A percentile compares a stretch with the other conserved stretches of the same genome.
Conservation (phyloP, 53 echinoderm and acorn worm genomes). For the Crossaster papposus region DNA sequence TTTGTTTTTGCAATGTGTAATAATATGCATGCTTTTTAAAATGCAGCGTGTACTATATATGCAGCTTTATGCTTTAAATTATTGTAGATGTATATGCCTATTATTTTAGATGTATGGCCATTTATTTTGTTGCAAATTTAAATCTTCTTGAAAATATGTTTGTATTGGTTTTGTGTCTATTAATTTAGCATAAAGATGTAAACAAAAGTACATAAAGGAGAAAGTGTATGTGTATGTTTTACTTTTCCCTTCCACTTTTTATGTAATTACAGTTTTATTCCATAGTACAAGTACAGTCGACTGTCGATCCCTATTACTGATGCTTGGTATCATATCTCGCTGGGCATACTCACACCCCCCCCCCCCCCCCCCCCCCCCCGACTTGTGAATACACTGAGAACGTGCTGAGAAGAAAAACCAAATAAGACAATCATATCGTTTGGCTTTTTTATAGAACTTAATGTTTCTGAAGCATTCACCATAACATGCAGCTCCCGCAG, state of each 20-base stretch:
- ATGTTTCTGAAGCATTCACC: too few species aligned
- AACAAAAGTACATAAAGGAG: background rate
- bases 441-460: too few species aligned
- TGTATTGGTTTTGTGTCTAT: background rate
- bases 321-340: too few species aligned
- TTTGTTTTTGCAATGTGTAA: background rate
- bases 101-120: background rate
- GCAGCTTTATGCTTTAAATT: background rate
- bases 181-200: slow-evolving; percentile 21
- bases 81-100: background rate
- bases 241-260: background rate
- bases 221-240: background rate
- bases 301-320: too few species aligned
- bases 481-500: too few species aligned
- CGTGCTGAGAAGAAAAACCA: too few species aligned
- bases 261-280: background rate
- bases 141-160: background rate
- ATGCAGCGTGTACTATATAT: background rate
- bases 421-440: too few species aligned
- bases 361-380: too few species aligned
- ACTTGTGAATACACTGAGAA: too few species aligned
- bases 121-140: slow-evolving; percentile 21
- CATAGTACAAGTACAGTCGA: too few species aligned
- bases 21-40: background rate
- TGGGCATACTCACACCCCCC: too few species aligned